phyloP scores from a whole-genome alignment of 2,888 invertebrate genomes.

The Portevinia maculata region DNA sequence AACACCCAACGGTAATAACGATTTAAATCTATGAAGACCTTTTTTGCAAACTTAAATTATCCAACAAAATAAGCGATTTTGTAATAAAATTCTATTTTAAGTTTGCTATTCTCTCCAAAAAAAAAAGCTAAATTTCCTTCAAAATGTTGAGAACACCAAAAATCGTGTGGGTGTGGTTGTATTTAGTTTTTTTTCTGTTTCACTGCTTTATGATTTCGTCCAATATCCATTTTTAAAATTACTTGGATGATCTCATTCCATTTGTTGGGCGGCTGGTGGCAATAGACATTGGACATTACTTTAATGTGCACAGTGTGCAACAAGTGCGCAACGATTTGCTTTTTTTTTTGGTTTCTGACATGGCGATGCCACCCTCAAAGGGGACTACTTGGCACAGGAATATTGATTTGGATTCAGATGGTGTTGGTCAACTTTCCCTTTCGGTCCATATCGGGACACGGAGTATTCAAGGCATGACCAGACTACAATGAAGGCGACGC shows the following conservation, averaged over 20 bases:
- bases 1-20: constrained; percentile 48
- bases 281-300: constrained; percentile 55
- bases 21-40: neutral
- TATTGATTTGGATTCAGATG: constrained; percentile 24
- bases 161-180: constrained; percentile 63
- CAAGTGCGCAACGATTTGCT: constrained; percentile 46
- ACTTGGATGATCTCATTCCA: constrained; percentile 69
- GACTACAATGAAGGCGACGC: constrained; percentile 16
- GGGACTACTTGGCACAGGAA: constrained; percentile 26
- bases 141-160: constrained; percentile 46
- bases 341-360: neutral
- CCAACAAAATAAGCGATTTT: constrained; percentile 46
- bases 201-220: constrained; percentile 35
- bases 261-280: constrained; percentile 7
- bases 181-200: constrained; percentile 14
- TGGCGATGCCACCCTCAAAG: neutral
- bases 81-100: constrained; percentile 71
- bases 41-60: constrained; percentile 11
- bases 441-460: constrained; percentile 54
- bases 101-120: constrained; percentile 64
- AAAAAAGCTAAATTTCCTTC: constrained; percentile 33
- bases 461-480: constrained; percentile 43
- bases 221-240: constrained; percentile 69
- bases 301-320: constrained; percentile 43
- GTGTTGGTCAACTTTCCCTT: constrained; percentile 63